Conservation (phyloP, 2,888 invertebrate species). For the Rhabditoides inermis region DNA sequence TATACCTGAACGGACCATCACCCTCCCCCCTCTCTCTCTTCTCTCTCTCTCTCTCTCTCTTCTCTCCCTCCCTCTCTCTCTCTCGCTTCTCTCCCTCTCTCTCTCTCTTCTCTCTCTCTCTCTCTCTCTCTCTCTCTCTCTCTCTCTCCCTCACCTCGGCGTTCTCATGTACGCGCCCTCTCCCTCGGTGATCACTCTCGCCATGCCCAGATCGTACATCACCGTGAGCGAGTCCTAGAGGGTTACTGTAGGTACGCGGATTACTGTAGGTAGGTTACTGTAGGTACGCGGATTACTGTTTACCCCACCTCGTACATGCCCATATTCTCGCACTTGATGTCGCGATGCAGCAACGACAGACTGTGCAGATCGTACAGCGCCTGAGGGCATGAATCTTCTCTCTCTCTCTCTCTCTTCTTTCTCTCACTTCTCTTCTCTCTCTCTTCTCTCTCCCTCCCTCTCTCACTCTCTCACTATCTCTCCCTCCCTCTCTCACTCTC, state of each 20-base stretch:
- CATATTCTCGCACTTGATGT: conserved; percentile 17
- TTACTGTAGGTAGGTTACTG: too few relatives aligned
- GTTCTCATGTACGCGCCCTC: conserved; percentile 4
- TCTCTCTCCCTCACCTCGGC: too few relatives aligned
- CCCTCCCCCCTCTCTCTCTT: conserved; percentile 6
- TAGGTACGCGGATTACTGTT: not conserved
- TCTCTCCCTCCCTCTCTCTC: conserved; percentile 10
- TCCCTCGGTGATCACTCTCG: conserved; percentile 10
- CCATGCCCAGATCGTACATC: conserved; percentile 17
- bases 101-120: too few relatives aligned
- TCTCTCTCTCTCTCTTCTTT: too few relatives aligned
- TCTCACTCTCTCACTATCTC: conserved; percentile 9
- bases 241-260: too few relatives aligned
- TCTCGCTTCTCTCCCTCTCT: too few relatives aligned
- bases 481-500: not conserved
- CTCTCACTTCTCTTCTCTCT: too few relatives aligned
- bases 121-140: too few relatives aligned
- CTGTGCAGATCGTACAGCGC: conserved; percentile 15
- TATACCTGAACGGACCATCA: not conserved
- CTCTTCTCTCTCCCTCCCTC: too few relatives aligned
- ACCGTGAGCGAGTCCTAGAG: conserved; percentile 10
- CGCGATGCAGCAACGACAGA: conserved; percentile 12
- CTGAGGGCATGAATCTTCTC: too few relatives aligned
- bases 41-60: conserved; percentile 8
- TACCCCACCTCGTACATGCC: conserved; percentile 12